Evolutionary conservation across 2,113 vertebrate species (phyloP), one percentile per base, ranked within the genome.

Genomic region (Lampris megalopsis): DNA sequence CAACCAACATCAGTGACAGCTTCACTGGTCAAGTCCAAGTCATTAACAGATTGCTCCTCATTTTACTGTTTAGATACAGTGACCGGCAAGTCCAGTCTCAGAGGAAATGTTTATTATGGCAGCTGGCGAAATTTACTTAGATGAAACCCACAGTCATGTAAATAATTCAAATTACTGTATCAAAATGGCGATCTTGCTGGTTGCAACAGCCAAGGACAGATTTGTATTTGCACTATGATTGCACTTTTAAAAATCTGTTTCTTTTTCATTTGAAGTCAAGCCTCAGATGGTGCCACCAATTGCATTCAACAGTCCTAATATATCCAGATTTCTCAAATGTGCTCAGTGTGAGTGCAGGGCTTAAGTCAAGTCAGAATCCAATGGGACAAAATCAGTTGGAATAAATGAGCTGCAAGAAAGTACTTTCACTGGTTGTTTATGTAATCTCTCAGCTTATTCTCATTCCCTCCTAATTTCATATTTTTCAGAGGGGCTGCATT

Each of bases 401-500:
- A 48, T 9, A 4, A 4, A 4, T 48, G 9, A 48, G 4, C 47
- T 4, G 47, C 9, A 5, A 48, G 47, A 24, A 24, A 24, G 24
- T 24, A 24, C 24, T 24, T 24, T 24, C 24, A 24, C 24, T 24
- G 24, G 24, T 24, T 24, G 24, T 24, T 24, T 24, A 24, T 24
- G 24, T 24, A 24, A 24, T 24, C 24, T 24, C 24, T 24, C 24
- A 24, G 24, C 24, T 24, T 24, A 24, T 24, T 24, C 24, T 24
- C 24, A 24, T 24, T 24, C 11, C 11, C 35, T 2, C 24, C 1
- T 57, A 57, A 57, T 36, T 57, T 10, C 8, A 52, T 52, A 9
- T 40, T 35, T 8, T 56, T 42, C 2, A 3, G 63, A 73, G 90
- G 88, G 88, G 88, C 91, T 93, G 92, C 88, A 89, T 93, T 67